Evolutionary conservation across 2,888 invertebrate genomes (phyloP), one percentile per base, ranked within the genome.

Genomic region (Marasmarcha lunaedactyla): DNA sequence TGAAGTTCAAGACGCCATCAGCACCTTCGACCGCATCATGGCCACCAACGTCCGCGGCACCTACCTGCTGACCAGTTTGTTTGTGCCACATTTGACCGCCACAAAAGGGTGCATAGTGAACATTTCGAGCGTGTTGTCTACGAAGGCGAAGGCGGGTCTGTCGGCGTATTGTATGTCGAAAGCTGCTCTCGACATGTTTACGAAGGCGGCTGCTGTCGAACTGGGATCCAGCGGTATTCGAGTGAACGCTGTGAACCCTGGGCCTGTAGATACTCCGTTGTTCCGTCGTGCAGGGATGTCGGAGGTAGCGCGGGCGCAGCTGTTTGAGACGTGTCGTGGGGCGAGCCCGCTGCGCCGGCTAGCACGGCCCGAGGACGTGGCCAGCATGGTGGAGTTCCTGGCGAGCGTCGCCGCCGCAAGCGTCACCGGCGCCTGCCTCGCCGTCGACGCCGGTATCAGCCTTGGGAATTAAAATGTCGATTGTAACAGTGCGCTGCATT

Each of bases 81-180:
- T 55, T 2, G 49, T 65, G 26, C 72, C 74, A 2, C 46, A 65
- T 44, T 52, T 77, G 33, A 47, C 61, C 20, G 49, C 62, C 45
- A 60, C 59, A 2, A 67, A 63, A 51, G 77, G 77, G 4, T 73
- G 66, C 44, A 58, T 77, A 35, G 59, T 77, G 7, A 74, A 72
- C 27, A 46, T 77, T 25, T 77, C 77, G 1, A 73, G 77, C 46
- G 51, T 73, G 25, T 41, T 70, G 4, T 62, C 71, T 9, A 55
- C 47, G 1, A 62, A 59, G 40, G 62, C 74, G 0, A 37, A 66
- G 13, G 54, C 66, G 1, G 41, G 53, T 10, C 59, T 71, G 59
- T 55, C 59, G 14, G 58, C 71, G 0, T 77, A 78, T 45, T 71
- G 69, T 45, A 71, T 77, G 61, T 69, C 73, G 0, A 78, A 78